phyloP scores from a whole-genome alignment of 2,797 vertebrate species.

The Hippopotamyrus pictus region DNA sequence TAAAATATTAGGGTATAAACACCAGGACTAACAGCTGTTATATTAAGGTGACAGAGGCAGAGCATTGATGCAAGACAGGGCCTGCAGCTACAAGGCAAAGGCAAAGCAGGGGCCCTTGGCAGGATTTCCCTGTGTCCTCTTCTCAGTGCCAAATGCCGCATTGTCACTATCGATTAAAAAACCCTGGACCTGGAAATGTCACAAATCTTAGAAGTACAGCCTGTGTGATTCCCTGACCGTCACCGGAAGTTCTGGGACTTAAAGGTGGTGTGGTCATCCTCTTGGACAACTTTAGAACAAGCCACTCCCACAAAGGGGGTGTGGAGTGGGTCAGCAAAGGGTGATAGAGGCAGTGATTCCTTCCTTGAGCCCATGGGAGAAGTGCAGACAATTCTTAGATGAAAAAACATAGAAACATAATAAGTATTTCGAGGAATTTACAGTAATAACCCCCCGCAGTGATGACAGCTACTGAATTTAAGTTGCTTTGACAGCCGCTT shows the following conservation, averaged over 20 bases:
- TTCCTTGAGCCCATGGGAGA: background rate
- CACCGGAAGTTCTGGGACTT: background rate
- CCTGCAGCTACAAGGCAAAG: background rate
- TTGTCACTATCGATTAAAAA: background rate
- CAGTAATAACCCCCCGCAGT: background rate
- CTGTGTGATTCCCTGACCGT: background rate
- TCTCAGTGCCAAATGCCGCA: background rate
- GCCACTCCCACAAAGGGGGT: background rate
- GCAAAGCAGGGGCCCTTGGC: background rate
- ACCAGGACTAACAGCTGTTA: background rate
- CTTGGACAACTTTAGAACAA: background rate
- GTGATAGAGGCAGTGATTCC: background rate
- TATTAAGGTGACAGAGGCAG: background rate
- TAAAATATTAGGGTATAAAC: background rate
- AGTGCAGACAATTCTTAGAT: background rate
- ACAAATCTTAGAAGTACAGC: background rate
- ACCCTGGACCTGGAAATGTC: background rate
- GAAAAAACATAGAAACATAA: background rate
- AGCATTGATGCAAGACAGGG: background rate
- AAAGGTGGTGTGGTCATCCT: background rate
- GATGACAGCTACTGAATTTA: background rate
- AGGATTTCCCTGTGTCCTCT: background rate
- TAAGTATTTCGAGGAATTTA: background rate
- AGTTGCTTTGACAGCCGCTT: background rate
- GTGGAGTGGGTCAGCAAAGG: no score